phyloP scores from a whole-genome alignment of 2,113 vertebrate species.

The Gallinago media region DNA sequence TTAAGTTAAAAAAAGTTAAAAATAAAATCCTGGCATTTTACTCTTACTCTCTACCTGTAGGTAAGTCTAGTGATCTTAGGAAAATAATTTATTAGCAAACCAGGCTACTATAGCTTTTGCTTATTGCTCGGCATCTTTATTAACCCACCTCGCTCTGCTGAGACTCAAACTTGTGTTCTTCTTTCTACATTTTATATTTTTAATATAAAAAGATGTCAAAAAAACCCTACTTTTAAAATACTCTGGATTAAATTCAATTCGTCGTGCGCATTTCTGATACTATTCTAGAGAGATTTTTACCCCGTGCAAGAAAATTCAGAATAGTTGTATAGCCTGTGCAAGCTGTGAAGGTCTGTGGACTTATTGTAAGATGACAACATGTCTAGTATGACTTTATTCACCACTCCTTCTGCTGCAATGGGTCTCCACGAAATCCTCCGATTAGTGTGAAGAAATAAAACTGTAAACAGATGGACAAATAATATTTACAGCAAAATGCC shows the following conservation, averaged over 20 bases:
- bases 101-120: neutral
- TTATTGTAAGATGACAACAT: neutral
- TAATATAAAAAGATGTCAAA: neutral
- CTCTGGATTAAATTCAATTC: neutral
- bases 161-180: neutral
- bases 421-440: neutral
- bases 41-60: neutral
- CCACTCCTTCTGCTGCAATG: neutral
- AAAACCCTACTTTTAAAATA: neutral
- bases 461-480: neutral
- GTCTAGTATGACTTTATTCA: neutral
- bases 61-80: neutral
- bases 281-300: neutral
- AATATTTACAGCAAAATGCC: constrained; percentile 29
- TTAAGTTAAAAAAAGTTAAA: neutral
- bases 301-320: neutral
- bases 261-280: neutral
- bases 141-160: neutral
- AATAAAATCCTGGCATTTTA: neutral
- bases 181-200: neutral
- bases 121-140: constrained; percentile 37
- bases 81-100: neutral
- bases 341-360: neutral
- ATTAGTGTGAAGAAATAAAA: neutral
- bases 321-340: neutral